Percentiles rank a stretch among this genome's conserved stretches.
These are phyloP conservation scores for Drosophila testacea DNA, from an alignment of 2,888 invertebrate genomes.

Conservation along the genomic window DNA sequence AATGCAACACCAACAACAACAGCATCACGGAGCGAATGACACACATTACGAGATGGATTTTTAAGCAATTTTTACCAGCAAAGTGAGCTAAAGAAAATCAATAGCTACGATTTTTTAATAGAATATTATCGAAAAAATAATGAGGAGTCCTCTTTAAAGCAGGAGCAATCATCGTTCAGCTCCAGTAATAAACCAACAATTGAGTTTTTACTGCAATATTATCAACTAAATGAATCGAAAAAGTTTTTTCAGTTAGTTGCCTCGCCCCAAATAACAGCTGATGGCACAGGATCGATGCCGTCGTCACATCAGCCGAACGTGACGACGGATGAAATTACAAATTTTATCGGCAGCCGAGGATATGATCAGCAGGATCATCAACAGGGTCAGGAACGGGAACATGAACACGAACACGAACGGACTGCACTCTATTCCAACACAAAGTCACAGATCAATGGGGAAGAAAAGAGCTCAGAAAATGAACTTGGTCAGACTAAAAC, in stretches of 20 bases:
- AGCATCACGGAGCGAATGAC: constrained; percentile 44
- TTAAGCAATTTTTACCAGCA: constrained; percentile 84
- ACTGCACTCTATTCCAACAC: not conserved
- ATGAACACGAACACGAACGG: constrained; percentile 1
- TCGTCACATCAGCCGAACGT: constrained; percentile 64
- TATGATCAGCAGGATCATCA: not conserved
- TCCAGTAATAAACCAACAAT: constrained; percentile 81
- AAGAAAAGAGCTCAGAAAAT: constrained; percentile 13
- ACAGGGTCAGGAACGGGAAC: constrained; percentile 1
- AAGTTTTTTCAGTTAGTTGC: constrained; percentile 86
- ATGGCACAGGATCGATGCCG: constrained; percentile 74
- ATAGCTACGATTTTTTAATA: constrained; percentile 84
- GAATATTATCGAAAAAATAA: constrained; percentile 84
- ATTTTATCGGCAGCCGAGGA: constrained; percentile 36
- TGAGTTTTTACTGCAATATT: constrained; percentile 84
- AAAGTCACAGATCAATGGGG: constrained; percentile 3
- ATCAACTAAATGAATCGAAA: constrained; percentile 85
- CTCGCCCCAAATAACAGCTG: constrained; percentile 84
- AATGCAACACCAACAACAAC: constrained; percentile 67
- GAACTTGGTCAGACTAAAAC: constrained; percentile 1
- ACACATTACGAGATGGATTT: constrained; percentile 81
- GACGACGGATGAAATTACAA: constrained; percentile 56
- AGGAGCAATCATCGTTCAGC: constrained; percentile 48
- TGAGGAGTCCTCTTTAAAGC: constrained; percentile 75
- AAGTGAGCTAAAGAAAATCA: constrained; percentile 83